These are phyloP conservation scores for Rhipidura dahli DNA, from an alignment of 2,113 vertebrate species.

Conservation along the genomic window DNA sequence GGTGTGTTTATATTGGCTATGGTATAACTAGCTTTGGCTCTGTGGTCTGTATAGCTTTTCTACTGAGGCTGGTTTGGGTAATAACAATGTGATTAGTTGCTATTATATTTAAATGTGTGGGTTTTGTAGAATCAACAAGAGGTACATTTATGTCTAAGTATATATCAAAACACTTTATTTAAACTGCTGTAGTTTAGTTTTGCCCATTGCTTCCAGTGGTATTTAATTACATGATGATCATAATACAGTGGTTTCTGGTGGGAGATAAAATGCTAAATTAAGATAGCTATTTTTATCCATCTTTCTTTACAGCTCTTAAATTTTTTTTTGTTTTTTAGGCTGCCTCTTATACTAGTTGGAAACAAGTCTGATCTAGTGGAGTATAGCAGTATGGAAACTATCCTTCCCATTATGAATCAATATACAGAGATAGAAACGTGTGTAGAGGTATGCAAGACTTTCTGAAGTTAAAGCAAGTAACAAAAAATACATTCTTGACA, in stretches of 20 bases:
- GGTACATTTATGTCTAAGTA: neutral
- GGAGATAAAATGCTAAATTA: neutral
- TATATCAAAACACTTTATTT: neutral
- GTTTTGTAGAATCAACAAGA: neutral
- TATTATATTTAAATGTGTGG: neutral
- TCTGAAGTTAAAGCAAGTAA: neutral
- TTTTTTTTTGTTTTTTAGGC: conserved; percentile 72
- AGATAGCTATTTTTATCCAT: neutral
- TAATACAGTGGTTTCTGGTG: neutral
- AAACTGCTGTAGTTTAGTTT: neutral
- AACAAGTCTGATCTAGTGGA: conserved; percentile 98
- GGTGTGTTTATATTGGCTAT: neutral
- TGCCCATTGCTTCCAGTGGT: neutral
- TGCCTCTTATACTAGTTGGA: conserved; percentile 93
- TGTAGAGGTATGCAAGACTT: conserved; percentile 85
- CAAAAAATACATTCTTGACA: neutral
- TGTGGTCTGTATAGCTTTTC: neutral
- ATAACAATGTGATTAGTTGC: neutral
- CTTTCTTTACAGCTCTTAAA: conserved; percentile 13
- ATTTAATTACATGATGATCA: neutral
- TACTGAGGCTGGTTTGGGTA: neutral
- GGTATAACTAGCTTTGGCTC: neutral
- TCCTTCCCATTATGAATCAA: conserved; percentile 98
- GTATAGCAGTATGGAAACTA: conserved; percentile 99
- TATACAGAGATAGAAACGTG: conserved; percentile 98